Percentiles rank a stretch among this genome's conserved stretches.
These are phyloP conservation scores for Elysia crispata DNA, from an alignment of 2,888 invertebrate genomes.

Conservation along the genomic window DNA sequence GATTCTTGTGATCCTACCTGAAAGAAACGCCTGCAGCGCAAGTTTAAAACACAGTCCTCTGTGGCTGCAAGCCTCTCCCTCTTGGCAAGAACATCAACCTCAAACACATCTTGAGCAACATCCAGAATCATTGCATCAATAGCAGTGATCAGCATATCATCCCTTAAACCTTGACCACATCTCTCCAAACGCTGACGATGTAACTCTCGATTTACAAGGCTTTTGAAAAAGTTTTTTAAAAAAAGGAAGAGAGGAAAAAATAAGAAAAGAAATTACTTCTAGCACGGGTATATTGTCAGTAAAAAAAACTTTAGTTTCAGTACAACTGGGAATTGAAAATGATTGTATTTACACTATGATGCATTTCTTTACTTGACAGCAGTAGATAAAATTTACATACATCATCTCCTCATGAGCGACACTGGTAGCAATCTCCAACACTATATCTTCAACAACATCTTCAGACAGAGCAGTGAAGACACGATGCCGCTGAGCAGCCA, in stretches of 20 bases:
- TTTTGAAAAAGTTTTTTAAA: no score
- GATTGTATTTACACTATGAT: no score
- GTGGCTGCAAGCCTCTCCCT: slow-evolving; percentile 61
- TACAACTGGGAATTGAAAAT: no score
- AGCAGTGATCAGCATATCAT: slow-evolving; percentile 47
- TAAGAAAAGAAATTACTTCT: background rate
- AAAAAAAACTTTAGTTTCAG: no score
- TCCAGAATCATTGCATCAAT: slow-evolving; percentile 43
- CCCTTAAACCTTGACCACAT: slow-evolving; percentile 52
- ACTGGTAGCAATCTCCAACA: slow-evolving; percentile 37
- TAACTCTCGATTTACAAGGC: slow-evolving; percentile 54
- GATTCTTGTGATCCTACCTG: slow-evolving; percentile 13
- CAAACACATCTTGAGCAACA: slow-evolving; percentile 62
- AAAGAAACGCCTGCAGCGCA: slow-evolving; percentile 54
- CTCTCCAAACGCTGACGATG: slow-evolving; percentile 57
- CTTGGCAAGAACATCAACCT: slow-evolving; percentile 65
- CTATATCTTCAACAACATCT: slow-evolving; percentile 42
- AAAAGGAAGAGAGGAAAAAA: background rate
- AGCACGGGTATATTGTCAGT: no score
- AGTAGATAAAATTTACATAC: background rate
- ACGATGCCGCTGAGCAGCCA: slow-evolving; percentile 56
- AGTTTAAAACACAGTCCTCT: slow-evolving; percentile 60
- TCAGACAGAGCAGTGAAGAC: slow-evolving; percentile 47
- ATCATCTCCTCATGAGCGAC: slow-evolving; percentile 36
- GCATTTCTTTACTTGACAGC: no score